A percentile compares a stretch with the other conserved stretches of the same genome.
Evolutionary conservation across 1,140 invertebrate genomes (phyloP).

Genomic region (Acromyrmex charruanus): DNA sequence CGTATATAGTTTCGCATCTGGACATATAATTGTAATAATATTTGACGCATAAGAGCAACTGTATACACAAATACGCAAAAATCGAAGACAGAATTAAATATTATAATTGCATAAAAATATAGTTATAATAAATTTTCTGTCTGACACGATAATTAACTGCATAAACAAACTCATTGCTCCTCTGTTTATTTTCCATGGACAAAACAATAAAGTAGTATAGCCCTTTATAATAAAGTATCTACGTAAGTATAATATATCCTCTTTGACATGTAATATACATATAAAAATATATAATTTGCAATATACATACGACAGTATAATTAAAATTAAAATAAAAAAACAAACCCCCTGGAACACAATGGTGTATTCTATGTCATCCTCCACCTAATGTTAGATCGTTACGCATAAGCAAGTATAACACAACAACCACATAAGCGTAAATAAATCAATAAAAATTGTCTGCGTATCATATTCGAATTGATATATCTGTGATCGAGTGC

Average conservation of each 20-base stretch:
- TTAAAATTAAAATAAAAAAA: slow-evolving; percentile 19
- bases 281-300: not conserved
- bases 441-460: slow-evolving; percentile 66
- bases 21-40: not conserved
- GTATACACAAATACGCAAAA: not conserved
- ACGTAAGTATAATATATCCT: too few relatives aligned
- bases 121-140: not conserved
- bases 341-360: slow-evolving; percentile 67
- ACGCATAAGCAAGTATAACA: slow-evolving; percentile 76
- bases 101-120: slow-evolving; percentile 9
- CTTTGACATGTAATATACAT: too few relatives aligned
- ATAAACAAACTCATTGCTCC: not conserved
- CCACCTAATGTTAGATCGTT: slow-evolving; percentile 79
- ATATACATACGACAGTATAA: not conserved
- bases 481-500: slow-evolving; percentile 71
- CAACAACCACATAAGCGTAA: slow-evolving; percentile 79
- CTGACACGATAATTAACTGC: not conserved
- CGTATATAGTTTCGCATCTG: not conserved
- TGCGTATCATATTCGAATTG: slow-evolving; percentile 54
- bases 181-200: not conserved
- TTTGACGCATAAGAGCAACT: not conserved
- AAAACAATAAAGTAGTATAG: not conserved
- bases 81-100: not conserved
- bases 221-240: too few relatives aligned
- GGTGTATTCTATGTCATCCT: slow-evolving; percentile 70